Base-by-base conservation (phyloP, 2,888 invertebrate genomes). In the Cordilura impudica region DNA sequence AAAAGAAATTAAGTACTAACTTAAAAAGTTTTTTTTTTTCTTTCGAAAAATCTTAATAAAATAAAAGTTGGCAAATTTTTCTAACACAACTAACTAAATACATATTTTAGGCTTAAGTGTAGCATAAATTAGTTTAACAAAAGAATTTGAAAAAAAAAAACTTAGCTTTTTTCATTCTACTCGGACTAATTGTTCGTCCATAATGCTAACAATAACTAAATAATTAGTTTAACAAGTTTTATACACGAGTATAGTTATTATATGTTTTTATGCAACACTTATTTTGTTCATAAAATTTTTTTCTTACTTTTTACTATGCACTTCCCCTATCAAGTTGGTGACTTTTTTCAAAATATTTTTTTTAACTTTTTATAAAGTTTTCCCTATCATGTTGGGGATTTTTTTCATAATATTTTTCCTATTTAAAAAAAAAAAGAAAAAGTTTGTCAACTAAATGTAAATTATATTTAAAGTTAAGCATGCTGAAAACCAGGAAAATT, bases 201-300 rank as follows among this genome's bases (percentile, higher is more conserved):
- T 45, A 45, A 53, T 61, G 39, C 49, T 39, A 19, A 14, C 26
- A 39, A 58, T 43, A 49, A 60, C 49, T 51, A 60, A n/a, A n/a
- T n/a, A n/a, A 60, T 70, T 70, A 70, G 49, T 70, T 53, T 43
- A 53, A n/a, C n/a, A 61, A 43, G 23, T 71, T 61, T 45, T 51
- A 29, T 49, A n/a, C 47, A n/a, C 18, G 31, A 18, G 18, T 45
- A 8, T 10, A n/a, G 19, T 6, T 10, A 21, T 4, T 8, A 35
- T 39, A 8, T 51, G 6, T 5, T 3, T 18, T 61, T 18, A 29
- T 6, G 21, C 21, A 3, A 6, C 43, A 14, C 16, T 2, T 16
- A 6, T 1, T 2, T 35, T 31, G 12, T 21, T 69, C 43, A n/a
- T n/a, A n/a, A n/a, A n/a, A n/a, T n/a, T n/a, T n/a, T n/a, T n/a